Evolutionary conservation across 2,797 vertebrate species (phyloP).

Genomic region (Tauraco hartlaubi): DNA sequence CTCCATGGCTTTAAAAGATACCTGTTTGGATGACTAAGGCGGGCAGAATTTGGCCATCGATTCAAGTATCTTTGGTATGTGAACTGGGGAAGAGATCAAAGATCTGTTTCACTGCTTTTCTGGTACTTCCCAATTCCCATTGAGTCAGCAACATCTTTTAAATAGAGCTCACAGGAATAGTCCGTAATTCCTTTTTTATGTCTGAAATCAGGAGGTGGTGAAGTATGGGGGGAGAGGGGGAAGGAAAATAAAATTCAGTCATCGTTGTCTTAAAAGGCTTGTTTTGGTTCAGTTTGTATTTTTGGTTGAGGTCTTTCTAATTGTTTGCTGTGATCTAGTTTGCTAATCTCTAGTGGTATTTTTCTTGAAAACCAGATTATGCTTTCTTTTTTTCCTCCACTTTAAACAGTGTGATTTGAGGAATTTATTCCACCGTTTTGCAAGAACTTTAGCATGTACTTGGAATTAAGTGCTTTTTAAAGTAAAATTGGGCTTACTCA

Average conservation of each 20-base stretch:
- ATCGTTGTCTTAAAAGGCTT: background rate
- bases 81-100: background rate
- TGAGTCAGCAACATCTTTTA: background rate
- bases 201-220: background rate
- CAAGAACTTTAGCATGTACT: background rate
- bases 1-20: background rate
- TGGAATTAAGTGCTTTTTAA: background rate
- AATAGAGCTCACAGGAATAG: background rate
- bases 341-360: background rate
- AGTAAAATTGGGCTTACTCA: conserved; percentile 24
- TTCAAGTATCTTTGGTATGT: background rate
- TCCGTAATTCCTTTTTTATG: background rate
- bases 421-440: conserved; percentile 1
- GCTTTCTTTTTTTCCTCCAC: background rate
- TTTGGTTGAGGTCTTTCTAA: background rate
- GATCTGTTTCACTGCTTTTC: background rate
- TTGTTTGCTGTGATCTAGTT: background rate
- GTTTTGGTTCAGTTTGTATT: background rate
- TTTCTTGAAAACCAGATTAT: background rate
- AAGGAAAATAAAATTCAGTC: background rate
- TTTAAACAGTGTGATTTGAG: background rate
- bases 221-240: no score
- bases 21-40: background rate
- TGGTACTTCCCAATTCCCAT: background rate
- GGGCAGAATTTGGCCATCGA: background rate